These are phyloP conservation scores for Gymnorhina tibicen DNA, from an alignment of 2,113 vertebrate genomes.

Conservation along the genomic window DNA sequence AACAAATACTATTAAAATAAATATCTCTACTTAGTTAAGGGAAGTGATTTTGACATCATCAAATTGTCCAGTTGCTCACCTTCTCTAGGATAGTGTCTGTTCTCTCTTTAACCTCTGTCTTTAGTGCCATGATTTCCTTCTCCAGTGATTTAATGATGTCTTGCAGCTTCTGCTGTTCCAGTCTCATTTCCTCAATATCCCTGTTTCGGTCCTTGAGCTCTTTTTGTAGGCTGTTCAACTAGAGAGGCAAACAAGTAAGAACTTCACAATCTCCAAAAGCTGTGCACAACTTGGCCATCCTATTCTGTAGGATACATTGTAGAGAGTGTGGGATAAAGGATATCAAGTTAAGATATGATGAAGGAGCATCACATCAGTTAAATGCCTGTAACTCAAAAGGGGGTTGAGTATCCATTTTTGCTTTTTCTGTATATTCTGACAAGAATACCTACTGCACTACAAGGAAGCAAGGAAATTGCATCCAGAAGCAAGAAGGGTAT, in stretches of 20 bases:
- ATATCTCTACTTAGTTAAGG: neutral
- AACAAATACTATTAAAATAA: neutral
- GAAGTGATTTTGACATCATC: neutral
- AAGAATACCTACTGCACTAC: neutral
- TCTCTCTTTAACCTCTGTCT: slow-evolving; percentile 83
- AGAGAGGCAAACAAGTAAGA: neutral
- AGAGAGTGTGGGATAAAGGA: neutral
- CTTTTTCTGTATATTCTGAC: neutral
- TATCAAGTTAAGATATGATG: neutral
- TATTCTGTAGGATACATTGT: neutral
- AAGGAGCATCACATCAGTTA: neutral
- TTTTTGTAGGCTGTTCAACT: slow-evolving; percentile 85
- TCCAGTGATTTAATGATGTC: slow-evolving; percentile 82
- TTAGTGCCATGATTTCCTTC: slow-evolving; percentile 81
- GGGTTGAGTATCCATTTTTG: neutral
- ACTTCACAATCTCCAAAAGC: neutral
- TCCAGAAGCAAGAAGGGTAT: neutral
- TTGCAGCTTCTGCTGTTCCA: slow-evolving; percentile 82
- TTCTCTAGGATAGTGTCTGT: slow-evolving; percentile 85
- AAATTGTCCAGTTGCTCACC: slow-evolving; percentile 62
- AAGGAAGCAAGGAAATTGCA: neutral
- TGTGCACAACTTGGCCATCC: neutral
- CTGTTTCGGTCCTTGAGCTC: slow-evolving; percentile 78
- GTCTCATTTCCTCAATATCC: slow-evolving; percentile 76
- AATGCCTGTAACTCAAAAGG: neutral